Evolutionary conservation across 2,113 vertebrate species (phyloP).

Genomic region (Rhea americana): DNA sequence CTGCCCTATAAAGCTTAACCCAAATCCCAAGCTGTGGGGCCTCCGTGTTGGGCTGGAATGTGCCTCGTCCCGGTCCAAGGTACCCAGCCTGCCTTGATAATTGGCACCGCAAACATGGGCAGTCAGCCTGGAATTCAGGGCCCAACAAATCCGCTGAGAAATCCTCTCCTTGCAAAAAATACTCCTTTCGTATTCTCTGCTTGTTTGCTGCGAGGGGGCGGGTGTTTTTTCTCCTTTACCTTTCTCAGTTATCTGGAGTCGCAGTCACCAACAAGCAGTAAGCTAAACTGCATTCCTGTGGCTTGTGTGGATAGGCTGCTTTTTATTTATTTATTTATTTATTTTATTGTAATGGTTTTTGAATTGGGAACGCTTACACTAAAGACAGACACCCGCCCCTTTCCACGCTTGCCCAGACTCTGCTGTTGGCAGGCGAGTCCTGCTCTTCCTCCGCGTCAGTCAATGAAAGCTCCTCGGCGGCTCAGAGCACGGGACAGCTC

Average conservation of each 20-base stretch:
- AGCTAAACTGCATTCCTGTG: constrained; percentile 40
- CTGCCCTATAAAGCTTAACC: neutral
- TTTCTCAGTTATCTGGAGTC: constrained; percentile 37
- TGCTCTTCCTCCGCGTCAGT: neutral
- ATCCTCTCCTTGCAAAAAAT: neutral
- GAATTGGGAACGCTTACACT: neutral
- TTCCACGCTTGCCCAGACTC: neutral
- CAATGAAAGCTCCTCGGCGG: neutral
- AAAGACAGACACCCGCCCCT: neutral
- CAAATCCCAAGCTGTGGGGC: neutral
- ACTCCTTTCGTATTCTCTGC: neutral
- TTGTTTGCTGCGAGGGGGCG: neutral
- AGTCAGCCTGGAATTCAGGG: neutral
- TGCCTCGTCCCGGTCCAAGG: neutral
- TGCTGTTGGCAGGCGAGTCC: neutral
- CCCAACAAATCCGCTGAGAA: neutral
- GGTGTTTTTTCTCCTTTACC: neutral
- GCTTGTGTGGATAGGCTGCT: neutral
- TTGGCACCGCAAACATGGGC: neutral
- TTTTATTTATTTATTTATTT: constrained; percentile 31
- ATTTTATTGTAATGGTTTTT: constrained; percentile 7
- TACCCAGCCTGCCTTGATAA: neutral
- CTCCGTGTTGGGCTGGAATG: neutral
- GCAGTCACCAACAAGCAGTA: neutral
- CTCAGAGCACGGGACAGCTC: neutral